phyloP scores from a whole-genome alignment of 1,140 invertebrate genomes.

The Philaenus spumarius region DNA sequence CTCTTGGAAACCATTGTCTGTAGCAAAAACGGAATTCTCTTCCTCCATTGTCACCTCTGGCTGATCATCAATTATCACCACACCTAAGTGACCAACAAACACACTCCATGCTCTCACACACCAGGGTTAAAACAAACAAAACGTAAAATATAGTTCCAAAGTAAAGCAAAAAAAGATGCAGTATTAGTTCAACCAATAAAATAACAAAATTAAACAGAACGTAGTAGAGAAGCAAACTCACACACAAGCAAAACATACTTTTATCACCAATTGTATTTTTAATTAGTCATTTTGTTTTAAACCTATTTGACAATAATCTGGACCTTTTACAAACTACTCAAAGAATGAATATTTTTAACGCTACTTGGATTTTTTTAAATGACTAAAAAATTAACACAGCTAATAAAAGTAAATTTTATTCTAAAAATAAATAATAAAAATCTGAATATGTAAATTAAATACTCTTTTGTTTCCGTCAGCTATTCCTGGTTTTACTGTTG shows the following conservation, averaged over 20 bases:
- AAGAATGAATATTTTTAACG: too few species aligned
- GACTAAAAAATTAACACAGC: too few species aligned
- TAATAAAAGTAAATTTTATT: too few species aligned
- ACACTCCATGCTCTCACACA: conserved; percentile 19
- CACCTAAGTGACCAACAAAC: conserved; percentile 38
- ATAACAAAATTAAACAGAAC: background rate
- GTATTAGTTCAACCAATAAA: conserved; percentile 1
- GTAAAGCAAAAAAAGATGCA: conserved; percentile 15
- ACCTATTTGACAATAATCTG: too few species aligned
- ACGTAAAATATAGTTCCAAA: background rate
- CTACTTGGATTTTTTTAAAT: too few species aligned
- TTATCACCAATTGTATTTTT: background rate
- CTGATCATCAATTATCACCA: conserved; percentile 49
- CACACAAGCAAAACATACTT: background rate
- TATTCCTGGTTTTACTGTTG: too few species aligned
- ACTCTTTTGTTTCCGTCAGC: too few species aligned
- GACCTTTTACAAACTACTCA: too few species aligned
- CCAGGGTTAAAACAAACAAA: conserved; percentile 18
- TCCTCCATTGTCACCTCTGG: conserved; percentile 39
- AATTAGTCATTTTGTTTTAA: too few species aligned
- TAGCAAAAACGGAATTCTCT: conserved; percentile 34
- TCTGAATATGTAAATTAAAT: too few species aligned
- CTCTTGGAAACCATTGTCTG: conserved; percentile 74
- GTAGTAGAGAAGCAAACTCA: background rate
- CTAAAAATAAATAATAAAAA: too few species aligned